A percentile compares a stretch with the other conserved stretches of the same genome.
phyloP scores from a whole-genome alignment of 2,888 invertebrate species.

The Drosophila mimica region DNA sequence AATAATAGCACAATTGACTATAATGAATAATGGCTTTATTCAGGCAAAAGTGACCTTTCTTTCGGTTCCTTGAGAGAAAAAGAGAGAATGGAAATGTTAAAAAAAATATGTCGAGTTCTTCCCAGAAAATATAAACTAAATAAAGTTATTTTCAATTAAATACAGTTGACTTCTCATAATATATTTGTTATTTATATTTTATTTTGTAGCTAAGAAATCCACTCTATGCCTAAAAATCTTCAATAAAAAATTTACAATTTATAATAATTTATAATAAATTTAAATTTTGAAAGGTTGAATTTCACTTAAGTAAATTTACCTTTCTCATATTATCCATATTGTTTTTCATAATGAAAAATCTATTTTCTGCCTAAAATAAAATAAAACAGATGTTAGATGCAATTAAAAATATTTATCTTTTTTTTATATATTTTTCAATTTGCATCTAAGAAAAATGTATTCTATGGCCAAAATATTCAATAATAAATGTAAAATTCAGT shows the following conservation, averaged over 20 bases:
- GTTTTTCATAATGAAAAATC: neutral
- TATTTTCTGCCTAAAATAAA: neutral
- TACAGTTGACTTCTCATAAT: too few species aligned
- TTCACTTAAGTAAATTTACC: neutral
- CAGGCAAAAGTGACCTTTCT: slow-evolving; percentile 26
- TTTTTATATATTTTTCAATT: neutral
- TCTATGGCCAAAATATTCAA: neutral
- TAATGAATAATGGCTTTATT: slow-evolving; percentile 65
- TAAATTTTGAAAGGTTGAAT: neutral
- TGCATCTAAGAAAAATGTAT: neutral
- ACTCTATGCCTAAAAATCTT: neutral
- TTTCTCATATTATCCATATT: neutral
- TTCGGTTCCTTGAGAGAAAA: slow-evolving; percentile 4
- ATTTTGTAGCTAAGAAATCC: too few species aligned
- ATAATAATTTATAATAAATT: too few species aligned
- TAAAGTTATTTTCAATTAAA: too few species aligned
- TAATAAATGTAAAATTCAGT: neutral
- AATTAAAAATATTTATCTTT: neutral
- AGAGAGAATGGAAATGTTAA: neutral
- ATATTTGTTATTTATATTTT: too few species aligned
- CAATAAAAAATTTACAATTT: neutral
- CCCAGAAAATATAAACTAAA: too few species aligned
- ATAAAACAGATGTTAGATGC: neutral
- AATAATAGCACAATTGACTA: slow-evolving; percentile 26
- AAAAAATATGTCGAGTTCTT: too few species aligned